Base-by-base conservation (phyloP, 2,888 invertebrate genomes). In the Serripes groenlandicus region DNA sequence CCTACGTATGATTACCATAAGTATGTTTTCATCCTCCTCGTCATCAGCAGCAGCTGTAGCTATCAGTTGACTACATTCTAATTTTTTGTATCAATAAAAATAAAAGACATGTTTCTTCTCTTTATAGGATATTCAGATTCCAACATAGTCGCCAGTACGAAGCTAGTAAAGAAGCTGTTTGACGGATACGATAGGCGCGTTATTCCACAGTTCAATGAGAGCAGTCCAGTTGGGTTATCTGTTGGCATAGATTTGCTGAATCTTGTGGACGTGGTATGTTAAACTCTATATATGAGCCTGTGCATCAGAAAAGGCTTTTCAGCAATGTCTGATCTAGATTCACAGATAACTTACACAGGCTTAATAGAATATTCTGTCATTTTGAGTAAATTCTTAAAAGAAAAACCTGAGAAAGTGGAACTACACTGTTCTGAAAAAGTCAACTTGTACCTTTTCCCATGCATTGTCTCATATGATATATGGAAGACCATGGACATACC, bases 261-360 rank as follows among this genome's bases (percentile, higher is more conserved):
- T 52, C 78, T 91, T 0, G 87, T 90, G 3, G 88, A 89, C 49
- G 82, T 92, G 86, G 92, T 92, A 77, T 83, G 89, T 78, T 15
- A n/a, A n/a, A n/a, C n/a, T n/a, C n/a, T n/a, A n/a, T n/a, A n/a
- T n/a, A n/a, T n/a, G n/a, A n/a, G n/a, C n/a, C n/a, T n/a, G n/a
- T n/a, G n/a, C n/a, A n/a, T n/a, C n/a, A n/a, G n/a, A n/a, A n/a
- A n/a, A n/a, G n/a, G n/a, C n/a, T n/a, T n/a, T n/a, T n/a, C n/a
- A n/a, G n/a, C n/a, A n/a, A n/a, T n/a, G n/a, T n/a, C n/a, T n/a
- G n/a, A n/a, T n/a, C n/a, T n/a, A n/a, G n/a, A n/a, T n/a, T n/a
- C n/a, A n/a, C n/a, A n/a, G n/a, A n/a, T n/a, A n/a, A n/a, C n/a
- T n/a, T n/a, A n/a, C n/a, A n/a, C n/a, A n/a, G n/a, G n/a, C n/a